phyloP scores from a whole-genome alignment of 2,113 vertebrate species.

The Chaetorhynchus papuensis region DNA sequence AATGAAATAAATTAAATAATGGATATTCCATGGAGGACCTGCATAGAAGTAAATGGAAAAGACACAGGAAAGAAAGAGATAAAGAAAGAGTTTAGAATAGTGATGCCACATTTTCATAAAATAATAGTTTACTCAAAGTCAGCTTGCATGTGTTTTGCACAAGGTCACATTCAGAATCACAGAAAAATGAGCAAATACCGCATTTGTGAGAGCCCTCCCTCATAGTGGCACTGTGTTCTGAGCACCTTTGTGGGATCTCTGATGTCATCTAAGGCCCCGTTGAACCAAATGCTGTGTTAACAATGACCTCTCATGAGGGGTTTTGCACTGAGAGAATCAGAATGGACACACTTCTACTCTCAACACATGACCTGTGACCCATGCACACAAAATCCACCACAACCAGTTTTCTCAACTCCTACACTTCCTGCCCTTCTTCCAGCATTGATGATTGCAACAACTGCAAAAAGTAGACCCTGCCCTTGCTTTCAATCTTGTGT shows the following conservation, averaged over 20 bases:
- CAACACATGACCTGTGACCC: rapidly evolving
- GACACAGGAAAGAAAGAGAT: not conserved
- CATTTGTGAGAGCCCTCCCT: not conserved
- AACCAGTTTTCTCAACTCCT: not conserved
- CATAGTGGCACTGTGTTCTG: not conserved
- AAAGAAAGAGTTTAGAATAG: not conserved
- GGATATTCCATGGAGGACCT: not conserved
- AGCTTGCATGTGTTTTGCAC: not conserved
- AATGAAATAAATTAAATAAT: not conserved
- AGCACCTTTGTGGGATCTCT: not conserved
- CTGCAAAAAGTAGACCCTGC: not conserved
- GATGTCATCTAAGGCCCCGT: not conserved
- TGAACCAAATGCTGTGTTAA: not conserved
- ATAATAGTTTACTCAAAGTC: not conserved
- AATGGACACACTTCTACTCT: not conserved
- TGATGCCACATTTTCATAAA: not conserved
- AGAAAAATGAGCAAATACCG: not conserved
- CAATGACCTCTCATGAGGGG: rapidly evolving
- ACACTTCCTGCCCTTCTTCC: not conserved
- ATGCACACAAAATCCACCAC: not conserved
- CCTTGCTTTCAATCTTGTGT: not conserved
- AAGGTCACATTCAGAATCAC: not conserved
- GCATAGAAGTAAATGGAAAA: not conserved
- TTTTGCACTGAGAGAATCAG: not conserved
- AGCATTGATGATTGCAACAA: not conserved